phyloP scores from a whole-genome alignment of 1,140 invertebrate species.

The Hylaeus anthracinus region DNA sequence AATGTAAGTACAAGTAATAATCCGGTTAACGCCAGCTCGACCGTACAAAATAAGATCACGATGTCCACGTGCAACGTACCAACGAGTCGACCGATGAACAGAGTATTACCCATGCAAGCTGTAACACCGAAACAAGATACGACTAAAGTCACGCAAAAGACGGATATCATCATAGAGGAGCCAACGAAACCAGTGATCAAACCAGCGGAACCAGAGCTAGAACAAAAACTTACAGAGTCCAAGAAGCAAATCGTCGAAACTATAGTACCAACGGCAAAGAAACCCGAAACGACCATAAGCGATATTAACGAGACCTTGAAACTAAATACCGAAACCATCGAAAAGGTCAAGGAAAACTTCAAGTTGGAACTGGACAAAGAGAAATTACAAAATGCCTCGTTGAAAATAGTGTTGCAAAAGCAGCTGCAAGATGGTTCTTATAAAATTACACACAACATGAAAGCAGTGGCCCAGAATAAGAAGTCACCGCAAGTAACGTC shows the following conservation, averaged over 20 bases:
- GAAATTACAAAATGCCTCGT: conserved; percentile 73
- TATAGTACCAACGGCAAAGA: conserved; percentile 25
- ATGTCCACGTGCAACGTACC: conserved; percentile 75
- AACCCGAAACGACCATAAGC: conserved; percentile 16
- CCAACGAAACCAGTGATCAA: conserved; percentile 72
- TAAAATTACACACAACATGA: conserved; percentile 78
- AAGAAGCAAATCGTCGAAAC: conserved; percentile 48
- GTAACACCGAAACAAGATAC: conserved; percentile 71
- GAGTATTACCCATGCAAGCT: conserved; percentile 87
- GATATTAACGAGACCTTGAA: conserved; percentile 44
- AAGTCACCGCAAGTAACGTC: conserved; percentile 67
- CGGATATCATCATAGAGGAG: conserved; percentile 71
- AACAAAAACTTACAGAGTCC: conserved; percentile 56
- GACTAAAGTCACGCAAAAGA: conserved; percentile 65
- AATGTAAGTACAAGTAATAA: conserved; percentile 51
- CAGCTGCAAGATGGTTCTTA: conserved; percentile 80
- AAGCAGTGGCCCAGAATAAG: conserved; percentile 63
- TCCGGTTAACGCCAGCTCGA: conserved; percentile 52
- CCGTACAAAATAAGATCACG: conserved; percentile 69
- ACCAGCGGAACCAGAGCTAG: conserved; percentile 60
- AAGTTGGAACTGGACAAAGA: conserved; percentile 67
- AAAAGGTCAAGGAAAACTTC: conserved; percentile 66
- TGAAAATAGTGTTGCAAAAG: conserved; percentile 82
- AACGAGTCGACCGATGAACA: conserved; percentile 85
- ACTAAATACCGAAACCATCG: conserved; percentile 53